Evolutionary conservation across 2,888 invertebrate genomes (phyloP).

Genomic region (Ormyrus rosae): DNA sequence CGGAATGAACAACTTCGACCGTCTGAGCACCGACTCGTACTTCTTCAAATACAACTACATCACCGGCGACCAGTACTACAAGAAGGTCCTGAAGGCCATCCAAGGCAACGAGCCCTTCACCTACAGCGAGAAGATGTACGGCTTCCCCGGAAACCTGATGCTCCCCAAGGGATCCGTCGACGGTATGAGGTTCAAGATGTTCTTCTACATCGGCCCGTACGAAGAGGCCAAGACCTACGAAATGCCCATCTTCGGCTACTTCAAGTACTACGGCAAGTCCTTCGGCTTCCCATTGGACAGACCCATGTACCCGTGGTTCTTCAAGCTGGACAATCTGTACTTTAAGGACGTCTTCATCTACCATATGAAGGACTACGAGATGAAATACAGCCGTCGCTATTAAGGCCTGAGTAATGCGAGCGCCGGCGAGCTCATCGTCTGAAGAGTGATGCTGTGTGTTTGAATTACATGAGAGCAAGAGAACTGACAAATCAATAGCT

Average conservation of each 20-base stretch:
- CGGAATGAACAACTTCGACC: slow-evolving; percentile 70
- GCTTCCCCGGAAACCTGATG: slow-evolving; percentile 79
- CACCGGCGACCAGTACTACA: slow-evolving; percentile 67
- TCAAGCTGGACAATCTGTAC: slow-evolving; percentile 83
- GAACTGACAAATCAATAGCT: slow-evolving; percentile 48
- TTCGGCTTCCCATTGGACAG: slow-evolving; percentile 83
- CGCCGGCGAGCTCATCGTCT: neutral
- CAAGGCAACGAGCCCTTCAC: slow-evolving; percentile 70
- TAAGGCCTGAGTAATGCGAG: slow-evolving; percentile 8
- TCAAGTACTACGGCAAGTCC: slow-evolving; percentile 78
- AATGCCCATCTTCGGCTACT: slow-evolving; percentile 75
- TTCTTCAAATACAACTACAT: slow-evolving; percentile 65
- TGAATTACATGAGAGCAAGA: slow-evolving; percentile 36
- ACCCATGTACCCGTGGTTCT: slow-evolving; percentile 78
- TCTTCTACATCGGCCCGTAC: slow-evolving; percentile 80
- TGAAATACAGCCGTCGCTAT: slow-evolving; percentile 12
- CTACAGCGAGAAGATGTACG: slow-evolving; percentile 66
- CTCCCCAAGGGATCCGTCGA: slow-evolving; percentile 81
- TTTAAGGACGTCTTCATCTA: slow-evolving; percentile 79
- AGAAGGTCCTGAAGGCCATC: slow-evolving; percentile 67
- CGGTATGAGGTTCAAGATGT: slow-evolving; percentile 81
- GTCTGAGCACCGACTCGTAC: slow-evolving; percentile 66
- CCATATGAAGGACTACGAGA: slow-evolving; percentile 75
- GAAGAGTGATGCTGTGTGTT: no score
- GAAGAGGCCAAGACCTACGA: slow-evolving; percentile 77